Conservation (phyloP, 2,797 vertebrate genomes). For the Morelia viridis region DNA sequence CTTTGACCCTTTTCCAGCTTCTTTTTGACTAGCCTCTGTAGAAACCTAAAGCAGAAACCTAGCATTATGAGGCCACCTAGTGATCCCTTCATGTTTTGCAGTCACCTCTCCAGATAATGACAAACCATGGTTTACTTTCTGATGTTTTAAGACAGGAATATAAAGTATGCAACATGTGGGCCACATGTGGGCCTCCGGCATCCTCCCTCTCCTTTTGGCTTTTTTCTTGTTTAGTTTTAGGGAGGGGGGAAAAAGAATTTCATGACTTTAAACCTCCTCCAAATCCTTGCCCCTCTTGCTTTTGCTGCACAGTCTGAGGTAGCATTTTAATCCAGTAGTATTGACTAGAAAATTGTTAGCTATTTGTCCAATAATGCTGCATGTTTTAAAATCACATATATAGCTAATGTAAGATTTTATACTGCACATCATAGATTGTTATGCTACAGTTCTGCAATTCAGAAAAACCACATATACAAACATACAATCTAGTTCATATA, state of each 20-base stretch:
- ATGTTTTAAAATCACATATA: too few species aligned
- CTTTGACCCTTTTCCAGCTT: not conserved
- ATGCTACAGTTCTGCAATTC: too few species aligned
- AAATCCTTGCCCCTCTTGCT: not conserved
- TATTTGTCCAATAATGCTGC: not conserved
- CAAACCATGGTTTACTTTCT: not conserved
- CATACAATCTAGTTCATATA: too few species aligned
- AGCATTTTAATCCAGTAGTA: not conserved
- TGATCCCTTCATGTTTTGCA: constrained; percentile 52
- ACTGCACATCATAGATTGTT: too few species aligned
- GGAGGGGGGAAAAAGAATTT: not conserved
- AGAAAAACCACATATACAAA: too few species aligned
- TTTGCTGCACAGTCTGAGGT: not conserved
- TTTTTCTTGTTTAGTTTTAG: not conserved
- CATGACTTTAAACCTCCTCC: not conserved
- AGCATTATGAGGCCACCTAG: constrained; percentile 56
- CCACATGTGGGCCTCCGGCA: not conserved
- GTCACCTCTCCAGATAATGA: not conserved
- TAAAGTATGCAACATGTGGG: not conserved
- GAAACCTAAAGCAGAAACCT: not conserved
- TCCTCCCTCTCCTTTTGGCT: not conserved
- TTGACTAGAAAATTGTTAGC: not conserved
- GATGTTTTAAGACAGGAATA: not conserved
- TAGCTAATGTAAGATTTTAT: too few species aligned
- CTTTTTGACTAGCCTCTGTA: not conserved